Evolutionary conservation across 1,140 invertebrate genomes (phyloP).

Genomic region (Drosophila chauvacae): DNA sequence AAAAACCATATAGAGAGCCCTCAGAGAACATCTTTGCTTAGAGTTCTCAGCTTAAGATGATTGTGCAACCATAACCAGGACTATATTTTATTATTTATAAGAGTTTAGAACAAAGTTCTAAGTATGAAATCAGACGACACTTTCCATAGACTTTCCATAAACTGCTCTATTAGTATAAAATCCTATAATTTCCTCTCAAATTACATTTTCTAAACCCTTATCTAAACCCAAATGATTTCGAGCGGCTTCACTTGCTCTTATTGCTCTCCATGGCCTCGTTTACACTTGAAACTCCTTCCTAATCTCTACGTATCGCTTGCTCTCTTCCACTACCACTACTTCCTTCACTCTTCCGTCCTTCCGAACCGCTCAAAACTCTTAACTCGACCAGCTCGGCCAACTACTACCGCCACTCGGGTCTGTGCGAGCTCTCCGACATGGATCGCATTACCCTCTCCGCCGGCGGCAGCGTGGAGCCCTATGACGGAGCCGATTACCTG

Average conservation of each 20-base stretch:
- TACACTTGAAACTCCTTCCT: slow-evolving; percentile 37
- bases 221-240: slow-evolving; percentile 8
- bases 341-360: slow-evolving; percentile 56
- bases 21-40: not conserved
- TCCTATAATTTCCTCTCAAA: not conserved
- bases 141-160: not conserved
- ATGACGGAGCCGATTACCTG: slow-evolving; percentile 92
- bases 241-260: slow-evolving; percentile 34
- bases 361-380: slow-evolving; percentile 76
- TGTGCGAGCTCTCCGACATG: slow-evolving; percentile 95
- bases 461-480: slow-evolving; percentile 89
- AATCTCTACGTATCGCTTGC: slow-evolving; percentile 51
- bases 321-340: slow-evolving; percentile 35
- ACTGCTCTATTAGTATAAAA: not conserved
- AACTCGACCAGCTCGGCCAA: slow-evolving; percentile 91
- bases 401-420: slow-evolving; percentile 93
- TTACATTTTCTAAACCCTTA: not conserved
- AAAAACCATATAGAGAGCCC: not conserved
- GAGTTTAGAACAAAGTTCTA: not conserved
- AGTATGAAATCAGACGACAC: not conserved
- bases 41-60: not conserved
- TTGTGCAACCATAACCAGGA: not conserved
- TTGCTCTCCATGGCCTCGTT: slow-evolving; percentile 15
- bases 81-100: not conserved
- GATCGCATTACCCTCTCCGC: slow-evolving; percentile 94